Percentiles rank a stretch among this genome's conserved stretches.
phyloP scores from a whole-genome alignment of 2,888 invertebrate genomes.

The Napeogenes sylphis region DNA sequence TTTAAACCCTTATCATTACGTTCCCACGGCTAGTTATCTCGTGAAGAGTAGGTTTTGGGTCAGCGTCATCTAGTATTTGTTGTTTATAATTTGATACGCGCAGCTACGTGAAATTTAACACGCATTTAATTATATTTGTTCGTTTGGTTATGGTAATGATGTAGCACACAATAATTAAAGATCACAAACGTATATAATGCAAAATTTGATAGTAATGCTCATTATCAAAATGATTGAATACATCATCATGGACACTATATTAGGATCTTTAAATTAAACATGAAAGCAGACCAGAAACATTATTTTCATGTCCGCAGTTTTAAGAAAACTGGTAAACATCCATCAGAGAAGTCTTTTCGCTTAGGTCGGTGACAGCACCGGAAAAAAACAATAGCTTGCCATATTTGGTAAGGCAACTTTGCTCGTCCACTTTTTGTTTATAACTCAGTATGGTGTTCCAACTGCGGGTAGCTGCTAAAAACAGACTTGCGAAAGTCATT shows the following conservation, averaged over 20 bases:
- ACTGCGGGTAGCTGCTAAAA: conserved; percentile 27
- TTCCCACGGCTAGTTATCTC: conserved; percentile 65
- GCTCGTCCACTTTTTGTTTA: conserved; percentile 28
- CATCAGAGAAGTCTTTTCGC: conserved; percentile 33
- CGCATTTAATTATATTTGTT: not conserved
- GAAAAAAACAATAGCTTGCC: conserved; percentile 58
- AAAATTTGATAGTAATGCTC: no score
- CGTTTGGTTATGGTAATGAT: no score
- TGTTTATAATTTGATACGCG: conserved; percentile 11
- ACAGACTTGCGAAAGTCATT: conserved; percentile 27
- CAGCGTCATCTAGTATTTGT: conserved; percentile 8
- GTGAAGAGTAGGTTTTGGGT: conserved; percentile 17
- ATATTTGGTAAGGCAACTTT: conserved; percentile 26
- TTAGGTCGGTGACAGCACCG: conserved; percentile 34
- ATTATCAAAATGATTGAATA: no score
- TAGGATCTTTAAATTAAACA: conserved; percentile 21
- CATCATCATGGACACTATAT: not conserved
- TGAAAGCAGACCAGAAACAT: conserved; percentile 22
- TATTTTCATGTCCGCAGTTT: conserved; percentile 30
- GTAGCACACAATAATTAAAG: not conserved
- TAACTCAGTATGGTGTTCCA: conserved; percentile 26
- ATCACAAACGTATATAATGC: not conserved
- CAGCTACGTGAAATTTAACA: conserved; percentile 5
- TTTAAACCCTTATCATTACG: conserved; percentile 40
- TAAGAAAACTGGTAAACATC: conserved; percentile 39